Evolutionary conservation across 2,888 invertebrate genomes (phyloP).

Genomic region (Tillus elongatus): DNA sequence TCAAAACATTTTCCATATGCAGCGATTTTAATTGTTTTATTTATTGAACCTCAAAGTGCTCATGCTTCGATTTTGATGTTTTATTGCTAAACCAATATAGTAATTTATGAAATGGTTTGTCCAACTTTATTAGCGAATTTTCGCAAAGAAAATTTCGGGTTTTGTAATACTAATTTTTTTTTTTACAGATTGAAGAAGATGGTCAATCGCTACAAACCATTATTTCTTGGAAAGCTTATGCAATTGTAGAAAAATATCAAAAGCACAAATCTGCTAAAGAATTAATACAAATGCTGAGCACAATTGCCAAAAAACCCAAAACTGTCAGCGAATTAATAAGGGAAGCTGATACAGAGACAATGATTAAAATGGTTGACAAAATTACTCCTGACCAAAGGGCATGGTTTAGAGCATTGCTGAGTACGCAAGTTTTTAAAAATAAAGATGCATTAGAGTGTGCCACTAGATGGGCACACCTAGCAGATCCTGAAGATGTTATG

Average conservation of each 20-base stretch:
- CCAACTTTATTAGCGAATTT: too few species aligned
- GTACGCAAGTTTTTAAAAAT: slow-evolving; percentile 28
- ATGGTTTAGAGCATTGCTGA: slow-evolving; percentile 36
- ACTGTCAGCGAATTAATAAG: slow-evolving; percentile 31
- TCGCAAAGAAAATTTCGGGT: too few species aligned
- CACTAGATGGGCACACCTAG: slow-evolving; percentile 29
- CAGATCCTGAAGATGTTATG: slow-evolving; percentile 28
- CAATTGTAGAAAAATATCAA: slow-evolving; percentile 30
- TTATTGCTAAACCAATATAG: too few species aligned
- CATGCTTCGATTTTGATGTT: too few species aligned
- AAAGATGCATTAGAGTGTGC: slow-evolving; percentile 28
- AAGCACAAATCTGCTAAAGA: slow-evolving; percentile 29
- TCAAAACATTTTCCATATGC: too few species aligned
- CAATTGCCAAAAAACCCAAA: slow-evolving; percentile 35
- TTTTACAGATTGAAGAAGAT: slow-evolving; percentile 27
- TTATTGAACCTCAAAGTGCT: too few species aligned
- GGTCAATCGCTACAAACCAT: slow-evolving; percentile 29
- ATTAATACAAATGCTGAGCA: slow-evolving; percentile 28
- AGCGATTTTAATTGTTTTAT: too few species aligned
- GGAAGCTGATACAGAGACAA: slow-evolving; percentile 28
- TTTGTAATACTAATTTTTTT: slow-evolving; percentile 8
- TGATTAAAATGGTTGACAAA: slow-evolving; percentile 32
- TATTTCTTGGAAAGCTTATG: slow-evolving; percentile 32
- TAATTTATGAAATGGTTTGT: too few species aligned
- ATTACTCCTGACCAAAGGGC: slow-evolving; percentile 29